Percentiles rank a stretch among this genome's conserved stretches.
phyloP scores from a whole-genome alignment of 2,113 vertebrate species.

The Melanerpes formicivorus region DNA sequence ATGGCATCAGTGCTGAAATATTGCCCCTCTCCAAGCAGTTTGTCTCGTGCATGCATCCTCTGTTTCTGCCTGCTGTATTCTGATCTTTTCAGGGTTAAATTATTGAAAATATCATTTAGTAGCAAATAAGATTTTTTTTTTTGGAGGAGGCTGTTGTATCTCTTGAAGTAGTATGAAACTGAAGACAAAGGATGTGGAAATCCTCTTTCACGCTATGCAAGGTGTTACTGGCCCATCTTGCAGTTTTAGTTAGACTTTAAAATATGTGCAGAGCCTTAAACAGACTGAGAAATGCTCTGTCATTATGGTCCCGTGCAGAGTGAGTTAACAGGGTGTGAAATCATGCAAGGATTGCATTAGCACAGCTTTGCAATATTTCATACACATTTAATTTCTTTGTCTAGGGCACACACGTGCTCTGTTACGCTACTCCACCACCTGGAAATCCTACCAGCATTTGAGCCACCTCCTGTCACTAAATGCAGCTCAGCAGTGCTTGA shows the following conservation, averaged over 20 bases:
- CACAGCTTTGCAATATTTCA: slow-evolving; percentile 31
- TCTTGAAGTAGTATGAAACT: background rate
- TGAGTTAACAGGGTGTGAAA: slow-evolving; percentile 62
- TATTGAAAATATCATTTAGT: background rate
- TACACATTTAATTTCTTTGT: slow-evolving; percentile 2
- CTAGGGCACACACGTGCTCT: background rate
- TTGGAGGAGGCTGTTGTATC: background rate
- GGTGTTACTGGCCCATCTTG: slow-evolving; percentile 33
- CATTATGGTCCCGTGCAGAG: background rate
- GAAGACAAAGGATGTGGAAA: slow-evolving; percentile 32
- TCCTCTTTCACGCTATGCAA: background rate
- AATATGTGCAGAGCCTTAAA: slow-evolving; percentile 30
- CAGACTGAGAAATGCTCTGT: slow-evolving; percentile 24
- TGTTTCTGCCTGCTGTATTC: background rate
- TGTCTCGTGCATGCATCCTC: background rate
- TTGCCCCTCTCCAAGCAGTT: background rate
- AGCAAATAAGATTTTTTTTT: background rate
- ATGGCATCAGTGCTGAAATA: background rate
- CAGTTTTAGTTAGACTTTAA: slow-evolving; percentile 50
- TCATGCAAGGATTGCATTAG: slow-evolving; percentile 28
- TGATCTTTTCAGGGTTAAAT: background rate
- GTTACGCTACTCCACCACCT: background rate
- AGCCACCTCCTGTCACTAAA: slow-evolving; percentile 22
- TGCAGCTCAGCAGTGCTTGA: background rate
- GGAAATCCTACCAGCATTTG: background rate